Conservation (phyloP, 2,113 vertebrate species). For the Eurystomus gularis region DNA sequence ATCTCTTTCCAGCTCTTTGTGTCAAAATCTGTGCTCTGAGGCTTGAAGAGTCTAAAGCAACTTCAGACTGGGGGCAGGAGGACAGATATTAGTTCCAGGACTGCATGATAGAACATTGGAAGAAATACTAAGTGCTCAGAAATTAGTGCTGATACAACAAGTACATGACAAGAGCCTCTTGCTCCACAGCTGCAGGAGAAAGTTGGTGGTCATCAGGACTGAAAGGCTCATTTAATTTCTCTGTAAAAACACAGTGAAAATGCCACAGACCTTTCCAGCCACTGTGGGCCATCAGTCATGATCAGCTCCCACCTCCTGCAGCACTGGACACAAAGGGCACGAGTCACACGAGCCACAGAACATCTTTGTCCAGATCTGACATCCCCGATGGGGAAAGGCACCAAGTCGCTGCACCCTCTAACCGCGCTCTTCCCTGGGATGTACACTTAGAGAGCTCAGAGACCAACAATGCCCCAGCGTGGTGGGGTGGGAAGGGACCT, state of each 20-base stretch:
- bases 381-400: not conserved
- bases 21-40: not conserved
- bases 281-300: not conserved
- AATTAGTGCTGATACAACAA: not conserved
- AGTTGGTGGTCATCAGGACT: not conserved
- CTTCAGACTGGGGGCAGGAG: not conserved
- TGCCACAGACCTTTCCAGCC: not conserved
- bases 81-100: not conserved
- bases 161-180: not conserved
- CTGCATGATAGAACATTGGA: not conserved
- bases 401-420: fast-evolving
- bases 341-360: not conserved
- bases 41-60: not conserved
- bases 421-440: not conserved
- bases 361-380: not conserved
- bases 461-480: too few species aligned
- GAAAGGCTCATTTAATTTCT: not conserved
- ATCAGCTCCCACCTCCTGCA: not conserved
- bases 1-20: not conserved
- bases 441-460: fast-evolving
- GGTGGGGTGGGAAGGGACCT: too few species aligned
- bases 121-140: not conserved
- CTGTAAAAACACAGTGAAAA: not conserved
- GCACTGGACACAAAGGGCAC: fast-evolving
- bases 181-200: not conserved